Percentiles rank a stretch among this genome's conserved stretches.
phyloP scores from a whole-genome alignment of 2,797 vertebrate species.

The Apodemus agrarius region DNA sequence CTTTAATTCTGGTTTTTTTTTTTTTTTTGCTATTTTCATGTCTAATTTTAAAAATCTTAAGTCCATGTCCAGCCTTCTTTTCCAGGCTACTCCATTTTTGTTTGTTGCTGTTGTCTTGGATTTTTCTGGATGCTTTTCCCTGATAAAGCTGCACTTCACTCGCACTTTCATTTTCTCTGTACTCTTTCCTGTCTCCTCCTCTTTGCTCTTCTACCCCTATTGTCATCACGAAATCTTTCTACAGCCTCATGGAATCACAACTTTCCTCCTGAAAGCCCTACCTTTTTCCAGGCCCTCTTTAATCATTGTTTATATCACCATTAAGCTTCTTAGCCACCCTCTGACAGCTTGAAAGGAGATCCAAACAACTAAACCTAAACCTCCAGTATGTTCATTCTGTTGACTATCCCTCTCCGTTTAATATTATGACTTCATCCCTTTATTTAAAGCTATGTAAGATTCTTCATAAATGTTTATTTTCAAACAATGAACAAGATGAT shows the following conservation, averaged over 20 bases:
- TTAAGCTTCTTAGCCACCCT: conserved; percentile 26
- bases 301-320: conserved; percentile 27
- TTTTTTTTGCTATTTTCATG: not conserved
- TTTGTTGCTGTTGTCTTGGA: not conserved
- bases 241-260: conserved; percentile 6
- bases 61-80: not conserved
- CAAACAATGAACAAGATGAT: not conserved
- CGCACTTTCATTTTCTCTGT: not conserved
- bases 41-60: conserved; percentile 2
- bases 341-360: conserved; percentile 1
- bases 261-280: conserved; percentile 54
- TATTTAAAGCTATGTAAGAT: not conserved
- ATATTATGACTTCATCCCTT: not conserved
- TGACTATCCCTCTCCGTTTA: not conserved
- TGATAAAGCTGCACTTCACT: not conserved
- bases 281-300: not conserved
- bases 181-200: not conserved
- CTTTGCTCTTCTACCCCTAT: not conserved
- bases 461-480: conserved; percentile 3
- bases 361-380: not conserved
- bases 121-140: conserved; percentile 1
- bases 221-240: not conserved
- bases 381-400: not conserved
- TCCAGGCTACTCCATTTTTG: not conserved
- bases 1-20: not conserved